Conservation (phyloP, 2,113 vertebrate genomes). For the Colistium nudipinnis region DNA sequence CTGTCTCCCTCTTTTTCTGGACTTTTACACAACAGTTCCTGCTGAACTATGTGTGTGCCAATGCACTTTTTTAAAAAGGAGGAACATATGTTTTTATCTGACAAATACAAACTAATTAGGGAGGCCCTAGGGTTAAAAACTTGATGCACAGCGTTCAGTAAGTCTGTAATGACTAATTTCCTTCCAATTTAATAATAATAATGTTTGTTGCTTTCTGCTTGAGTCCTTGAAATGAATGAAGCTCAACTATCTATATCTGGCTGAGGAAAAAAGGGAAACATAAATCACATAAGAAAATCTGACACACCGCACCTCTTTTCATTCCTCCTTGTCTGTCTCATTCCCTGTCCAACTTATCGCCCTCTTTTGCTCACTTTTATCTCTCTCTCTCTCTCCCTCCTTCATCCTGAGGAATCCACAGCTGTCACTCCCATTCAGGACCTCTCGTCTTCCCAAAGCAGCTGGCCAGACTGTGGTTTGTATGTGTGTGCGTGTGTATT, state of each 20-base stretch:
- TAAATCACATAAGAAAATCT: background rate
- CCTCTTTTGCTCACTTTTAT: constrained; percentile 13
- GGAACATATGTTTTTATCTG: no score
- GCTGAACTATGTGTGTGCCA: no score
- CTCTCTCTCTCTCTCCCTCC: constrained; percentile 44
- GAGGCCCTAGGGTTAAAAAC: no score
- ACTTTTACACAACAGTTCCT: no score
- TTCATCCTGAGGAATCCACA: constrained; percentile 73
- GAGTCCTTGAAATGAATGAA: background rate
- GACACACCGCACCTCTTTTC: background rate
- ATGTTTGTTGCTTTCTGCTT: background rate
- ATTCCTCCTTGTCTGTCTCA: background rate
- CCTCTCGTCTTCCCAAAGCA: constrained; percentile 63
- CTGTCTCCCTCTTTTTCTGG: no score
- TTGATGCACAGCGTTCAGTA: no score
- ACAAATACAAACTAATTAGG: no score
- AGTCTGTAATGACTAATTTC: no score
- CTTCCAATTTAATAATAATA: background rate
- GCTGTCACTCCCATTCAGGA: constrained; percentile 76
- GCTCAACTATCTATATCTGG: background rate
- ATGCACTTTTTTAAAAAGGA: no score
- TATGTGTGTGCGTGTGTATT: constrained; percentile 22
- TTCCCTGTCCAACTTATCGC: constrained; percentile 21
- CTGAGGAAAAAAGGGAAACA: background rate
- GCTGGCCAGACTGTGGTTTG: constrained; percentile 60